Evolutionary conservation across 2,113 vertebrate genomes (phyloP), one percentile per base, ranked within the genome.

Genomic region (Archilochus colubris): DNA sequence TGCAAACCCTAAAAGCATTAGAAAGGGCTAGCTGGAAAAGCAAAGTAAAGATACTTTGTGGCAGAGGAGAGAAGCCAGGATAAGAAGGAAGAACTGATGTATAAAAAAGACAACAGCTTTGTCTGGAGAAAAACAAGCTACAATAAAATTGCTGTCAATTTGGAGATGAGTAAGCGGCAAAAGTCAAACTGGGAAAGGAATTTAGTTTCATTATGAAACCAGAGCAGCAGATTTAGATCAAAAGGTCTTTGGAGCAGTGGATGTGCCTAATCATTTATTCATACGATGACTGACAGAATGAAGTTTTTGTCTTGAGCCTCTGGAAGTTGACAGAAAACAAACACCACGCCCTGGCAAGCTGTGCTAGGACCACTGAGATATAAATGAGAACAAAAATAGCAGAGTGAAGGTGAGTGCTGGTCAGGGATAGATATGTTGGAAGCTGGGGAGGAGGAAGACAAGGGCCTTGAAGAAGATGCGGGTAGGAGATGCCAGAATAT

Each of bases 221-320:
- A 91, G 88, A 89, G 33, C 59, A 67, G 67, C 23, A 59, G 63
- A 48, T 85, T 94, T 89, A 77, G 64, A 70, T 70, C 79, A 72
- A 70, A 91, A 95, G 67, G 72, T 94, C 85, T 88, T 89, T 86
- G n/a, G 67, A 63, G 46, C 46, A 55, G 28, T 30, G 43, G 58
- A 84, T 61, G 74, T 73, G 63, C 69, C 75, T 94, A 36, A 74
- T 86, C 43, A 30, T 33, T 22, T 54, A 69, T 89, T 91, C 83
- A 28, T 57, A 40, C 9, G 46, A 33, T 84, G 77, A 91, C 70
- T 93, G 91, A 72, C 80, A 93, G 86, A 86, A 84, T 61, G 80
- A 78, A 44, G 83, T 54, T 84, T 94, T 93, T 94, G 58, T 94
- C 69, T 68, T 92, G 44, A 89, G 40, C 58, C 46, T 50, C 66